These are phyloP conservation scores for Druon quercuslanigerum DNA, from an alignment of 1,140 invertebrate species.

Conservation along the genomic window DNA sequence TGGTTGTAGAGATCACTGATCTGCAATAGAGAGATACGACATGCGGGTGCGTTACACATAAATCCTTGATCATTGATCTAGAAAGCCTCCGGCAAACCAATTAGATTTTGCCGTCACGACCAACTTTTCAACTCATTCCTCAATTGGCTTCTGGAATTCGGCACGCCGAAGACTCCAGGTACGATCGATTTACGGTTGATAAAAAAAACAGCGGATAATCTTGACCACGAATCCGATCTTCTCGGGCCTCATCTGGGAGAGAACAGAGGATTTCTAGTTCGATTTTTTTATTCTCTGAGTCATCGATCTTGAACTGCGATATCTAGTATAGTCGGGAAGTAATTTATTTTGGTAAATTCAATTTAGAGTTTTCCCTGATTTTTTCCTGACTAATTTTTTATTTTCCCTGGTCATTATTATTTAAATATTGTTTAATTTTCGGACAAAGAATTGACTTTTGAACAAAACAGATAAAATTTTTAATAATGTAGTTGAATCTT, in stretches of 20 bases:
- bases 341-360: neutral
- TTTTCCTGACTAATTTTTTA: no score
- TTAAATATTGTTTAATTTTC: no score
- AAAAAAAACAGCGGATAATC: neutral
- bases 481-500: no score
- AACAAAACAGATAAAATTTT: no score
- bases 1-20: neutral
- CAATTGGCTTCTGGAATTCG: constrained; percentile 22
- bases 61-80: constrained; percentile 7
- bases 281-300: neutral
- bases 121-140: constrained; percentile 16
- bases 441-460: no score
- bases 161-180: neutral
- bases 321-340: neutral
- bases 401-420: no score
- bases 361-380: no score
- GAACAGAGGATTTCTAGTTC: neutral
- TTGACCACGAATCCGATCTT: constrained; percentile 5
- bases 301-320: neutral
- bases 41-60: constrained; percentile 1
- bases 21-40: neutral
- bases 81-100: neutral
- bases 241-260: neutral
- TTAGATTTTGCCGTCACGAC: neutral
- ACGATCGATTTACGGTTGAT: constrained; percentile 6